phyloP scores from a whole-genome alignment of 2,888 invertebrate genomes.

The Microctonus hyperodae region DNA sequence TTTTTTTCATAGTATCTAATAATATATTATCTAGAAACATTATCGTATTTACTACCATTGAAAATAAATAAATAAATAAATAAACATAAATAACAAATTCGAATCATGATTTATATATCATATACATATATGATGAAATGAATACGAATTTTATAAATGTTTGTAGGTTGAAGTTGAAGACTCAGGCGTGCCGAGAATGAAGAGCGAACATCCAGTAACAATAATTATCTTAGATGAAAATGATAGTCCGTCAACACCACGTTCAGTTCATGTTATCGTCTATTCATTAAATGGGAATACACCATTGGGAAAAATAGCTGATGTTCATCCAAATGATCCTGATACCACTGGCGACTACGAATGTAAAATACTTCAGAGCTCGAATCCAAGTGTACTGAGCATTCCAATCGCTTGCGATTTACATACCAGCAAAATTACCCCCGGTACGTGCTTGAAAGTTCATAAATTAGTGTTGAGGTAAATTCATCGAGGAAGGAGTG shows the following conservation, averaged over 20 bases:
- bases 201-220: slow-evolving; percentile 78
- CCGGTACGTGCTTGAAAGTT: slow-evolving; percentile 60
- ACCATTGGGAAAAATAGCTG: slow-evolving; percentile 84
- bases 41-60: neutral
- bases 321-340: slow-evolving; percentile 91
- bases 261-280: slow-evolving; percentile 82
- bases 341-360: slow-evolving; percentile 90
- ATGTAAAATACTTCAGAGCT: slow-evolving; percentile 79
- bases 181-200: slow-evolving; percentile 84
- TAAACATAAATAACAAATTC: slow-evolving; percentile 2
- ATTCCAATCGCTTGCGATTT: slow-evolving; percentile 84
- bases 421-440: slow-evolving; percentile 75
- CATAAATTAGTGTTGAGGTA: slow-evolving; percentile 43
- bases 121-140: neutral
- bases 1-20: neutral
- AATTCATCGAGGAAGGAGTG: slow-evolving; percentile 28
- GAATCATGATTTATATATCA: neutral
- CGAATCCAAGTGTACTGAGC: slow-evolving; percentile 69
- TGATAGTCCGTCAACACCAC: slow-evolving; percentile 86
- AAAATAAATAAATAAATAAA: neutral
- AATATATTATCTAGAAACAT: neutral
- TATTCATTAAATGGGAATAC: slow-evolving; percentile 79
- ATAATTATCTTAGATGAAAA: slow-evolving; percentile 87
- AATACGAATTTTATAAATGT: slow-evolving; percentile 8
- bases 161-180: slow-evolving; percentile 81